These are phyloP conservation scores for Anolis carolinensis DNA, from an alignment of 2,113 vertebrate species.

Conservation along the genomic window DNA sequence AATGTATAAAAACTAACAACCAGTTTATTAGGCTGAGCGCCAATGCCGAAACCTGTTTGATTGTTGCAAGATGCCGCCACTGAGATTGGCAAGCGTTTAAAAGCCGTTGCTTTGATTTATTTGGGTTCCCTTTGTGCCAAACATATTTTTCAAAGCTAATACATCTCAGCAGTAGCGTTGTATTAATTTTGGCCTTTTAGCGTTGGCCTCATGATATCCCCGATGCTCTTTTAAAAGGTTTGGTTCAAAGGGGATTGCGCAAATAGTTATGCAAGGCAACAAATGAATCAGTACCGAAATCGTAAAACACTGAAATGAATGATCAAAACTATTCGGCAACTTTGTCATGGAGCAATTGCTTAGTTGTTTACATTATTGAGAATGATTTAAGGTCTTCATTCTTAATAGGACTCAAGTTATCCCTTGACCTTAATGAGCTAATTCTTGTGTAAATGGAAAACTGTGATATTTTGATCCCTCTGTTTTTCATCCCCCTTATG, in stretches of 20 bases:
- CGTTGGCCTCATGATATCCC: conserved; percentile 28
- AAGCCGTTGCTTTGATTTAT: conserved; percentile 58
- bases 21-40: conserved; percentile 54
- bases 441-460: background rate
- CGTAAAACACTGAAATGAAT: background rate
- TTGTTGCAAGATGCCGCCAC: conserved; percentile 42
- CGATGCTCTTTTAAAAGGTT: conserved; percentile 6
- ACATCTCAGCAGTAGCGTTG: conserved; percentile 22
- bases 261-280: background rate
- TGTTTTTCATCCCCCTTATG: background rate
- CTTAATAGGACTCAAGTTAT: background rate
- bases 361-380: background rate
- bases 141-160: conserved; percentile 35
- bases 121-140: conserved; percentile 40
- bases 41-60: conserved; percentile 53
- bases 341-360: too few relatives aligned
- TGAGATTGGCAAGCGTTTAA: conserved; percentile 50
- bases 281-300: background rate
- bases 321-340: too few relatives aligned
- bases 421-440: background rate
- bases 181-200: conserved; percentile 46
- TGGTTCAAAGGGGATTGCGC: background rate
- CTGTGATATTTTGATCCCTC: conserved; percentile 15
- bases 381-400: background rate
- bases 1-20: conserved; percentile 59